These are phyloP conservation scores for Acrossocheilus wenchowensis DNA, from an alignment of 2,797 vertebrate species.

Conservation along the genomic window DNA sequence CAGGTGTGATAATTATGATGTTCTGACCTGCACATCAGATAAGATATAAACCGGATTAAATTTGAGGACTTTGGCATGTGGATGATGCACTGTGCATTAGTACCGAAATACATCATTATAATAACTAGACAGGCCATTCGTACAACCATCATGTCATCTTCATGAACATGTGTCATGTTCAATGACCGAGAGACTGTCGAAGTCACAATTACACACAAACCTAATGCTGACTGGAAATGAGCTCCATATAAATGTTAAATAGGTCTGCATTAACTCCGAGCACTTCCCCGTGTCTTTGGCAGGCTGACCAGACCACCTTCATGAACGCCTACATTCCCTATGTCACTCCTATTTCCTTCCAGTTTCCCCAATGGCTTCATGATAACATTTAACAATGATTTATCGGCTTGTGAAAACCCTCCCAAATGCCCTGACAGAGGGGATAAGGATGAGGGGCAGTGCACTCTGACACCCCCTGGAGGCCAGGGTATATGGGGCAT, in stretches of 20 bases:
- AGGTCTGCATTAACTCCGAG: neutral
- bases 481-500: constrained; percentile 61
- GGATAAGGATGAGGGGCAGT: constrained; percentile 66
- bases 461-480: constrained; percentile 60
- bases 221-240: constrained; percentile 6
- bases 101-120: constrained; percentile 30
- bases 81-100: constrained; percentile 43
- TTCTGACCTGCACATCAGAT: constrained; percentile 77
- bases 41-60: constrained; percentile 65
- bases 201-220: constrained; percentile 4
- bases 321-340: neutral
- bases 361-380: constrained; percentile 36
- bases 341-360: constrained; percentile 30
- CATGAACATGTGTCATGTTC: constrained; percentile 37
- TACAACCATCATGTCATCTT: constrained; percentile 27
- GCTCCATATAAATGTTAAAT: constrained; percentile 4
- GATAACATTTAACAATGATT: constrained; percentile 62
- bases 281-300: constrained; percentile 5
- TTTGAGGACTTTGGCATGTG: constrained; percentile 58
- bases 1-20: constrained; percentile 84
- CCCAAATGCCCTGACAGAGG: constrained; percentile 62
- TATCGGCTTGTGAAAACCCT: constrained; percentile 60
- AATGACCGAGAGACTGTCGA: constrained; percentile 9
- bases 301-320: constrained; percentile 16
- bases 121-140: constrained; percentile 28